phyloP scores from a whole-genome alignment of 2,113 vertebrate species.

The Prionailurus bengalensis region DNA sequence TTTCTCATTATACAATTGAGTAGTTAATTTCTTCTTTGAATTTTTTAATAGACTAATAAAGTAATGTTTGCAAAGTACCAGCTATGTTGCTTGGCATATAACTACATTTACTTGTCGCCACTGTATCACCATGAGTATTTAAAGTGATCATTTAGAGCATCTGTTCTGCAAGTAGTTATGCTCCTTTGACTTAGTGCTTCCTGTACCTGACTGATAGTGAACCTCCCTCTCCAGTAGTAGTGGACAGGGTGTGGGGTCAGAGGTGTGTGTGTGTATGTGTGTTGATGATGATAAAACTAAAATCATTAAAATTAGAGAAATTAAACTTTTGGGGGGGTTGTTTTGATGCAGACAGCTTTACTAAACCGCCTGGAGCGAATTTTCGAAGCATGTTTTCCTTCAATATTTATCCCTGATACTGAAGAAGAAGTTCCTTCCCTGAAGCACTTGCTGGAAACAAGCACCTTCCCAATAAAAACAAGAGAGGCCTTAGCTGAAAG shows the following conservation, averaged over 20 bases:
- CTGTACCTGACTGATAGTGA: not conserved
- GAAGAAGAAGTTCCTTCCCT: slow-evolving; percentile 90
- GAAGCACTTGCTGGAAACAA: slow-evolving; percentile 89
- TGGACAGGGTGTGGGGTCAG: not conserved
- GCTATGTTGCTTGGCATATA: not conserved
- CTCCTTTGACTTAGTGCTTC: slow-evolving; percentile 14
- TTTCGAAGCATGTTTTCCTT: slow-evolving; percentile 93
- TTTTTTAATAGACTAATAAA: slow-evolving; percentile 23
- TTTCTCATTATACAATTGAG: slow-evolving; percentile 7
- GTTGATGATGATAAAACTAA: slow-evolving; percentile 23
- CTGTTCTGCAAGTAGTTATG: not conserved
- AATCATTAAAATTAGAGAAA: slow-evolving; percentile 70
- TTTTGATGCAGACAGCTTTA: slow-evolving; percentile 89
- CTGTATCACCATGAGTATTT: slow-evolving; percentile 6
- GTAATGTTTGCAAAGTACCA: slow-evolving; percentile 23
- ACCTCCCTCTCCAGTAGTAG: not conserved
- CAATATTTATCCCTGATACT: slow-evolving; percentile 82
- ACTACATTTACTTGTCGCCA: not conserved
- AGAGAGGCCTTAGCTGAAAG: slow-evolving; percentile 83
- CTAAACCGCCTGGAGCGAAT: slow-evolving; percentile 92
- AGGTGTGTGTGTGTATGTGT: not conserved
- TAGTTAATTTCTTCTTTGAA: slow-evolving; percentile 57
- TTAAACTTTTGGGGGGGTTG: slow-evolving; percentile 64
- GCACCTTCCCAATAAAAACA: slow-evolving; percentile 80
- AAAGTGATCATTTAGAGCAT: slow-evolving; percentile 19